These are phyloP conservation scores for Conopomorpha cramerella DNA, from an alignment of 1,140 invertebrate species.

Conservation along the genomic window DNA sequence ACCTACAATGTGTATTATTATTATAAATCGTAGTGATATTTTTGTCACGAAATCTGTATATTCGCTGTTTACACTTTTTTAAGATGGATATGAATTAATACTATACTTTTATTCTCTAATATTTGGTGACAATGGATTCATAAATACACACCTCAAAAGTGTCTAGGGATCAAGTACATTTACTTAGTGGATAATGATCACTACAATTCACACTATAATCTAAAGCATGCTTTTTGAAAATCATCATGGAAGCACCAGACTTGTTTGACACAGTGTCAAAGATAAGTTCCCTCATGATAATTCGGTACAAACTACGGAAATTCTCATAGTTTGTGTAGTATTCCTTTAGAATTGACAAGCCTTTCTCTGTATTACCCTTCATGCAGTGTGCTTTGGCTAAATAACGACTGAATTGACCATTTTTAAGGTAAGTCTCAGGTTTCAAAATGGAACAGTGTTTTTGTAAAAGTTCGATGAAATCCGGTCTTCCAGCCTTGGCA, in stretches of 20 bases:
- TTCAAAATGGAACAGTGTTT: constrained; percentile 24
- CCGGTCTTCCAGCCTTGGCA: constrained; percentile 26
- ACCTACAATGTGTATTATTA: too few relatives aligned
- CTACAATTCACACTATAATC: constrained; percentile 29
- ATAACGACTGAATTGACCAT: constrained; percentile 44
- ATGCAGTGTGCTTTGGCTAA: constrained; percentile 41
- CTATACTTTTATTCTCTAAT: too few relatives aligned
- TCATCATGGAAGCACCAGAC: constrained; percentile 41
- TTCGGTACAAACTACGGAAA: constrained; percentile 31
- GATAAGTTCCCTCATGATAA: constrained; percentile 43
- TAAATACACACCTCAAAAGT: too few relatives aligned
- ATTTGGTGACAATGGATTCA: too few relatives aligned
- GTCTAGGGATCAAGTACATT: too few relatives aligned
- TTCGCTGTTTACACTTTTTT: too few relatives aligned
- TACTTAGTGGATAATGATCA: constrained; percentile 41
- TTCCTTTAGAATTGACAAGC: constrained; percentile 27
- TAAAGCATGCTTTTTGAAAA: constrained; percentile 42
- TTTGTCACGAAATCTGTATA: too few relatives aligned
- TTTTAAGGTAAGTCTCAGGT: constrained; percentile 20
- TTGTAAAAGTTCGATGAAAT: constrained; percentile 21
- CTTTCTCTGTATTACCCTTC: constrained; percentile 44
- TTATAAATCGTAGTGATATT: too few relatives aligned
- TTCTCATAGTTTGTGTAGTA: constrained; percentile 25
- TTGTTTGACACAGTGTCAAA: constrained; percentile 38
- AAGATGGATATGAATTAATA: too few relatives aligned